These are phyloP conservation scores for Enteromius anoplus DNA, from an alignment of 2,797 vertebrate genomes.

Conservation along the genomic window DNA sequence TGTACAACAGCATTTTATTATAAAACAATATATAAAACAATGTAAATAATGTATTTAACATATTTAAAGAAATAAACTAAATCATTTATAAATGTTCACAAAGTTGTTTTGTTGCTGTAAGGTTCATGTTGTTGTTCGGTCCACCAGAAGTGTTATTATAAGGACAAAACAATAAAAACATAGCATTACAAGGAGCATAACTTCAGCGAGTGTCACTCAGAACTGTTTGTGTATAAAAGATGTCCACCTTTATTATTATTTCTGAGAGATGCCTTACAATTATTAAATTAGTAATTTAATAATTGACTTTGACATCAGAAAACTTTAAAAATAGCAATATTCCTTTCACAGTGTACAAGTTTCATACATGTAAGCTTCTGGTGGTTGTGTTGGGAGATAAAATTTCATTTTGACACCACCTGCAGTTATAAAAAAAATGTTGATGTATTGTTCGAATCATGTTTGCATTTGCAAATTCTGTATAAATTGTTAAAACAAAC, in stretches of 20 bases:
- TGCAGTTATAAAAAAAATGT: not conserved
- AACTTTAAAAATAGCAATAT: not conserved
- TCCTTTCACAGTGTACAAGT: not conserved
- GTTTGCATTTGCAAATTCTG: not conserved
- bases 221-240: not conserved
- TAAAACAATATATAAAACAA: no score
- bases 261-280: not conserved
- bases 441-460: not conserved
- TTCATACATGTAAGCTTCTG: not conserved
- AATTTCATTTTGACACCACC: not conserved
- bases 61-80: no score
- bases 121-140: no score
- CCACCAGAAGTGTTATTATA: no score
- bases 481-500: not conserved
- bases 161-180: not conserved
- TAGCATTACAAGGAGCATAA: not conserved
- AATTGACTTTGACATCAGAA: not conserved
- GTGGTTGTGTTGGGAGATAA: conserved; percentile 9
- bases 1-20: no score
- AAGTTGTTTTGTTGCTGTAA: no score
- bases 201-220: not conserved
- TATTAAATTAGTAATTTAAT: not conserved
- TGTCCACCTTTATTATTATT: not conserved
- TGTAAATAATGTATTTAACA: no score
- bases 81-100: no score